A percentile compares a stretch with the other conserved stretches of the same genome.
phyloP scores from a whole-genome alignment of 2,113 vertebrate genomes.

The Syngnathus typhle region DNA sequence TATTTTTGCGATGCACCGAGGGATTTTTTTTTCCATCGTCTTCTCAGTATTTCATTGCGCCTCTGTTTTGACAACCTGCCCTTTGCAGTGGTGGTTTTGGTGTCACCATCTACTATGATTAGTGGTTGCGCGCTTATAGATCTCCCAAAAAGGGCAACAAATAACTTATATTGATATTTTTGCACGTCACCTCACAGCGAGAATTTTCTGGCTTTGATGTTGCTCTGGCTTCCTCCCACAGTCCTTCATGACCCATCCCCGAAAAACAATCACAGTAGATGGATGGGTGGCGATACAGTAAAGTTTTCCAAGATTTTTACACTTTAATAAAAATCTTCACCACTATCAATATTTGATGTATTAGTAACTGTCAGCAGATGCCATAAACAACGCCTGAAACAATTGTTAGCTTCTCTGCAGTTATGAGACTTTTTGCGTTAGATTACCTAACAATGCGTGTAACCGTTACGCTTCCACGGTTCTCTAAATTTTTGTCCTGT shows the following conservation, averaged over 20 bases:
- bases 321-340: neutral
- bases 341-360: neutral
- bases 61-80: neutral
- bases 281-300: neutral
- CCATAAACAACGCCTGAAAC: neutral
- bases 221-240: neutral
- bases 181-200: neutral
- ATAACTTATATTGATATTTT: neutral
- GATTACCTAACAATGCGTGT: neutral
- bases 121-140: conserved; percentile 9
- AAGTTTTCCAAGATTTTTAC: neutral
- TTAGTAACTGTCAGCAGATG: neutral
- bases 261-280: neutral
- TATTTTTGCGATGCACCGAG: conserved; percentile 35
- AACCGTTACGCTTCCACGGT: neutral
- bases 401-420: neutral
- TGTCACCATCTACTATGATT: conserved; percentile 8
- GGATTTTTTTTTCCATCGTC: conserved; percentile 18
- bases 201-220: neutral
- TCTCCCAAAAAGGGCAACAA: conserved; percentile 14
- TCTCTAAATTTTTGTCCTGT: neutral
- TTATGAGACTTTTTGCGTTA: neutral
- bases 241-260: neutral
- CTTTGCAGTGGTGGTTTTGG: conserved; percentile 15
- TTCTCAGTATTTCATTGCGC: conserved; percentile 36